Conservation (phyloP, 2,113 vertebrate genomes). For the Onychostoma macrolepis region DNA sequence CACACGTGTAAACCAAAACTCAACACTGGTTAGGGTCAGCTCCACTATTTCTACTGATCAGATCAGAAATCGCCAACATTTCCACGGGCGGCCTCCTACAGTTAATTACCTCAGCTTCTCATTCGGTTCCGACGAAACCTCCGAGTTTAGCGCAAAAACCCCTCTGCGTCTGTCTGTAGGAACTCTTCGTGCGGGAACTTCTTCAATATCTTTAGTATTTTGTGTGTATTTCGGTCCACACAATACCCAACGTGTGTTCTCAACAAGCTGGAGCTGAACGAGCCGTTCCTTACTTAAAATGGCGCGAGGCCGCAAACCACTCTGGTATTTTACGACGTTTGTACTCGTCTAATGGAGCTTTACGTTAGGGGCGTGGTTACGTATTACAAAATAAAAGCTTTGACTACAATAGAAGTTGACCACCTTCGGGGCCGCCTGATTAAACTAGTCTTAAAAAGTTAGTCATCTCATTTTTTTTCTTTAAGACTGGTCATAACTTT, state of each 20-base stretch:
- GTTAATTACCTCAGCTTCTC: constrained; percentile 53
- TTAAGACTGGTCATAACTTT: too few species aligned
- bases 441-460: too few species aligned
- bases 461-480: too few species aligned
- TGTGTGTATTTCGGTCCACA: background rate
- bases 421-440: too few species aligned
- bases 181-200: background rate
- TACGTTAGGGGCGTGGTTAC: constrained; percentile 25
- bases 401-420: too few species aligned
- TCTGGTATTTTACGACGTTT: constrained; percentile 21
- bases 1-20: background rate
- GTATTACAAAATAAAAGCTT: background rate
- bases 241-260: constrained; percentile 2
- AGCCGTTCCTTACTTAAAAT: constrained; percentile 48
- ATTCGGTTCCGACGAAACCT: constrained; percentile 33
- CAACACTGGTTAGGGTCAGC: background rate
- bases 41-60: background rate
- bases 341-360: background rate
- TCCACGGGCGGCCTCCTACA: background rate
- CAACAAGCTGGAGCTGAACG: background rate
- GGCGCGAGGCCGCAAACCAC: constrained; percentile 49
- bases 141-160: background rate
- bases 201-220: background rate
- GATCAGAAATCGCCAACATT: background rate
- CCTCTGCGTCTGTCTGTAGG: background rate